Evolutionary conservation across 1,140 invertebrate genomes (phyloP).

Genomic region (Drosophila oshimai): DNA sequence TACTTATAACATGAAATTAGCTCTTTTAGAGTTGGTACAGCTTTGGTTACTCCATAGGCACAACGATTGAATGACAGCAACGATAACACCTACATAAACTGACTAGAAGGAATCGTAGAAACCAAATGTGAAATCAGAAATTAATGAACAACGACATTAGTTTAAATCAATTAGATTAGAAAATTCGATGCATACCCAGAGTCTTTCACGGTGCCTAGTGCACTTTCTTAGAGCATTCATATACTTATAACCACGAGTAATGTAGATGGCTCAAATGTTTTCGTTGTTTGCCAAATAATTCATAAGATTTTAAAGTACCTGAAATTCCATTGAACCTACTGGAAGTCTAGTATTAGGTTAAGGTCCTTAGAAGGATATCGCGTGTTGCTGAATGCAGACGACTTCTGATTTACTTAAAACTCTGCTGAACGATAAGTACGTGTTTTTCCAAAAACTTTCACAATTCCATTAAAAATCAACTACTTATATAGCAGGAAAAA

Average conservation of each 20-base stretch:
- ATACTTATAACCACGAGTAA: conserved; percentile 11
- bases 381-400: conserved; percentile 46
- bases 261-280: conserved; percentile 45
- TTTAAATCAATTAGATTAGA: conserved; percentile 72
- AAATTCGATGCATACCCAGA: conserved; percentile 46
- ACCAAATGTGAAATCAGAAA: conserved; percentile 53
- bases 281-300: conserved; percentile 76
- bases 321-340: conserved; percentile 67
- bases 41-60: conserved; percentile 42
- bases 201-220: conserved; percentile 56
- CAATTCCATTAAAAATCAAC: neutral
- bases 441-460: conserved; percentile 10
- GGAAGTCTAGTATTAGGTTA: conserved; percentile 70
- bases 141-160: conserved; percentile 81
- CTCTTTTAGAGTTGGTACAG: conserved; percentile 14
- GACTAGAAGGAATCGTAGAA: conserved; percentile 40
- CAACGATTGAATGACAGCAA: conserved; percentile 52
- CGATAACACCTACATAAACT: conserved; percentile 27
- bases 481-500: neutral
- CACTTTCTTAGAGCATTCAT: conserved; percentile 32
- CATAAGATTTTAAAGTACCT: conserved; percentile 80
- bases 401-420: conserved; percentile 22
- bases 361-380: conserved; percentile 44
- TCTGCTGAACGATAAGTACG: conserved; percentile 31
- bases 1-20: conserved; percentile 10